These are phyloP conservation scores for Lochmaea crataegi DNA, from an alignment of 2,888 invertebrate genomes.

Conservation along the genomic window DNA sequence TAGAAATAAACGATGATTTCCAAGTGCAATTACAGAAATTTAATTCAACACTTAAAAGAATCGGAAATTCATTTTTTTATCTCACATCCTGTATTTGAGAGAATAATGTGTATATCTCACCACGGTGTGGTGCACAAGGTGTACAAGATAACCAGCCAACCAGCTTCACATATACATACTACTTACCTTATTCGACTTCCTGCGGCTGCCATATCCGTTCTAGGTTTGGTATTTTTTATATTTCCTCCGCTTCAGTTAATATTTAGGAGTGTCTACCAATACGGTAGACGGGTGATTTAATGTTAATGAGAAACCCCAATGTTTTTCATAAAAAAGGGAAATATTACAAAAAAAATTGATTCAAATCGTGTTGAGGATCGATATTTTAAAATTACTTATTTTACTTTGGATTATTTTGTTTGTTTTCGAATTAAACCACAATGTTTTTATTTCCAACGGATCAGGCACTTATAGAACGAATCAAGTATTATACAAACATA, in stretches of 20 bases:
- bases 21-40: conserved; percentile 24
- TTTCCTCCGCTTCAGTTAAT: conserved; percentile 33
- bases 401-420: too few relatives aligned
- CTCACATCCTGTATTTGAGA: conserved; percentile 28
- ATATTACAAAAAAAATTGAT: too few relatives aligned
- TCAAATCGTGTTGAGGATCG: too few relatives aligned
- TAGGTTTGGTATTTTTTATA: conserved; percentile 38
- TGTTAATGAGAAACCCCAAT: neutral
- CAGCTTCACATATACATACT: conserved; percentile 28
- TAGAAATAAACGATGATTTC: conserved; percentile 18
- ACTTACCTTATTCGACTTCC: conserved; percentile 36
- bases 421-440: too few relatives aligned
- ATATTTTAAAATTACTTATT: too few relatives aligned
- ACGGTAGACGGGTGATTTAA: neutral
- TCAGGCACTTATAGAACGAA: too few relatives aligned
- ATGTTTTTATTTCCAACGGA: too few relatives aligned
- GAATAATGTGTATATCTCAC: conserved; percentile 9
- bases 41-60: conserved; percentile 16
- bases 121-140: conserved; percentile 36
- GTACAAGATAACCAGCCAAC: conserved; percentile 31
- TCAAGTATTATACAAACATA: too few relatives aligned
- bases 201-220: conserved; percentile 37
- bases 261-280: conserved; percentile 2
- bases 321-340: too few relatives aligned
- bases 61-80: conserved; percentile 27